Percentiles rank a stretch among this genome's conserved stretches.
phyloP scores from a whole-genome alignment of 35 echinoderm and acorn worm species.

The Holothuria glaberrima region DNA sequence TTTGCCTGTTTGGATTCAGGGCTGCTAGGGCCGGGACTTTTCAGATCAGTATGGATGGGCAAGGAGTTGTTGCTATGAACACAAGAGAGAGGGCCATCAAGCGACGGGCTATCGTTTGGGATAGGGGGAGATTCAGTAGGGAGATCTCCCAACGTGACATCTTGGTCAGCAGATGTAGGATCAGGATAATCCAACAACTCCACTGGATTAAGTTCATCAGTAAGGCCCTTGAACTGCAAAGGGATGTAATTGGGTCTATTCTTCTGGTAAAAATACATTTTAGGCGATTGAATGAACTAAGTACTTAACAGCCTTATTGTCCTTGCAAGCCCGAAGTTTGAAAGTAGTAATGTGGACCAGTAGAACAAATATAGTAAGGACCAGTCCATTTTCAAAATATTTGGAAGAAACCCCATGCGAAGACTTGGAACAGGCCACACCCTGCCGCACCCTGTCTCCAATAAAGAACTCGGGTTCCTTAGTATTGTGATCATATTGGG shows the following conservation, averaged over 20 bases:
- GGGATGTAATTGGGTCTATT: conserved; percentile 42
- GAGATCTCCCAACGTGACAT: not conserved
- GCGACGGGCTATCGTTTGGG: not conserved
- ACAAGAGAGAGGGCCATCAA: not conserved
- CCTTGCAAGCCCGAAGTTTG: not conserved
- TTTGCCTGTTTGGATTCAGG: conserved; percentile 17
- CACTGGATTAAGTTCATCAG: not conserved
- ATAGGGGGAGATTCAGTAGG: not conserved
- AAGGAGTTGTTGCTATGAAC: not conserved
- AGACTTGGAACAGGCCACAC: not conserved
- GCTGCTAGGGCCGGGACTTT: not conserved
- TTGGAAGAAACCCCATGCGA: conserved; percentile 10
- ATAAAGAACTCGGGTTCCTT: not conserved
- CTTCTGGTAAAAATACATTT: conserved; percentile 54
- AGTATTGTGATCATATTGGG: conserved; percentile 4
- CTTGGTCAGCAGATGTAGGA: not conserved
- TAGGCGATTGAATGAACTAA: conserved; percentile 56
- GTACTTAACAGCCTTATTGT: conserved; percentile 40
- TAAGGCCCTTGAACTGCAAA: not conserved
- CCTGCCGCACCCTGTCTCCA: conserved; percentile 13
- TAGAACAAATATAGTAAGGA: conserved; percentile 4
- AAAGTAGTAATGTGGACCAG: conserved; percentile 18
- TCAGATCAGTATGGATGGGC: not conserved
- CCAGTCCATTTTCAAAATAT: conserved; percentile 17
- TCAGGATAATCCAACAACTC: not conserved